phyloP scores from a whole-genome alignment of 2,888 invertebrate genomes.

The Acleris sparsana region DNA sequence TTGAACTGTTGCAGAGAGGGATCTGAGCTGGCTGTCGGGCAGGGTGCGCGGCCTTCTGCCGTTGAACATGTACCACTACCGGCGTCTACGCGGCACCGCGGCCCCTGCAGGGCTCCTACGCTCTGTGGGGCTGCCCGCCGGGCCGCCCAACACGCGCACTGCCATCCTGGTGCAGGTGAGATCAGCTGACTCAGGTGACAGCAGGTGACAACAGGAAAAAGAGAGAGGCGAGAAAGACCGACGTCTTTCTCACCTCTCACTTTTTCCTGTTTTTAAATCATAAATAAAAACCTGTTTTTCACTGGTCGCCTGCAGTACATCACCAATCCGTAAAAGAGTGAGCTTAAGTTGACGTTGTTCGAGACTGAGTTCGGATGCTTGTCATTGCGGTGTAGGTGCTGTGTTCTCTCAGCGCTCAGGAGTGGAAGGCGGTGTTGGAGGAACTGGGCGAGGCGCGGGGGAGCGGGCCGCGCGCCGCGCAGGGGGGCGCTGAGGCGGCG shows the following conservation, averaged over 20 bases:
- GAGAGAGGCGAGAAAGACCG: too few species aligned
- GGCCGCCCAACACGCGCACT: conserved; percentile 44
- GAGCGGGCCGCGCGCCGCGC: too few species aligned
- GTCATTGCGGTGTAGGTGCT: background rate
- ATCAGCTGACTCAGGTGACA: too few species aligned
- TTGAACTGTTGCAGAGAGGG: conserved; percentile 59
- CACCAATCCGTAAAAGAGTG: too few species aligned
- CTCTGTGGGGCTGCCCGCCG: conserved; percentile 56
- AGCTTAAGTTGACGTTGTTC: background rate
- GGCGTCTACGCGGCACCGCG: conserved; percentile 63
- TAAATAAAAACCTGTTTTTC: too few species aligned
- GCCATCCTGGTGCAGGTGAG: conserved; percentile 36
- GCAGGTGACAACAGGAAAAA: too few species aligned
- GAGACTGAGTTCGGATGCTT: too few species aligned
- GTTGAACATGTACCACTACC: conserved; percentile 72
- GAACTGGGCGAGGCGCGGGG: conserved; percentile 41
- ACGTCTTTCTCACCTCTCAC: too few species aligned
- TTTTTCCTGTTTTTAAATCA: too few species aligned
- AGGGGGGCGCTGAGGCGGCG: conserved; percentile 46
- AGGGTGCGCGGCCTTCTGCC: conserved; percentile 63
- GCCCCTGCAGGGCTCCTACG: conserved; percentile 52
- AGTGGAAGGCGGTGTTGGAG: background rate
- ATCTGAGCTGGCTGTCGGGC: conserved; percentile 65
- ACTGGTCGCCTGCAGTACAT: too few species aligned
- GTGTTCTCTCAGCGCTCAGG: background rate